Evolutionary conservation across 2,888 invertebrate genomes (phyloP), one percentile per base, ranked within the genome.

Genomic region (Strigamia crassipes): DNA sequence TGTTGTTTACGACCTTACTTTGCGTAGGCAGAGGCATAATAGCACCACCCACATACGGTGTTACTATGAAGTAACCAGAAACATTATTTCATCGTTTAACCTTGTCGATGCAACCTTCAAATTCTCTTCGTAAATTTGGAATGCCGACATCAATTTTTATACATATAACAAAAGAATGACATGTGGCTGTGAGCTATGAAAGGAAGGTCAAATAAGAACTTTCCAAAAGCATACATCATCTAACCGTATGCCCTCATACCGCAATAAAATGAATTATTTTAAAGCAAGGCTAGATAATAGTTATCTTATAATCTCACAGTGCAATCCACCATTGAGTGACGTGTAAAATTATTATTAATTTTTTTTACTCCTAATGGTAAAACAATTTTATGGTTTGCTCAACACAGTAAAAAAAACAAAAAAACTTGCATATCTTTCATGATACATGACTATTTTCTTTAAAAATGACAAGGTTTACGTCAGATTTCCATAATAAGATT

Each of bases 121-220:
- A 56, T 56, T 56, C 56, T 56, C 18, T 18, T 56, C 56, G 8
- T 18, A 56, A 56, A n/a, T 56, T 56, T 15, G 56, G 18, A 56
- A 56, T 56, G 56, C 56, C 9, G 4, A 18, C 56, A 18, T 56
- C 56, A 56, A 56, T 56, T 56, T 56, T 18, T 56, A 56, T 9
- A 56, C 15, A 56, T 56, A 56, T 56, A 56, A 56, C 56, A 56
- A 56, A 56, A 56, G 56, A 56, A 56, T 56, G 18, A 56, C n/a
- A 56, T 56, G 6, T 46, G 46, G 46, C 15, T 46, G 13, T 46
- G n/a, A 46, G 46, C 46, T 46, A 46, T 46, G 46, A 18, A 56
- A 18, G 18, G 56, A 56, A 56, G 56, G 56, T 56, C 56, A 56
- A 56, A 56, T 56, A 9, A 18, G 56, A 18, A 6, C 8, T 56